These are phyloP conservation scores for Pocillopora verrucosa DNA, from an alignment of 64 coral and sea anemone species.

Conservation along the genomic window DNA sequence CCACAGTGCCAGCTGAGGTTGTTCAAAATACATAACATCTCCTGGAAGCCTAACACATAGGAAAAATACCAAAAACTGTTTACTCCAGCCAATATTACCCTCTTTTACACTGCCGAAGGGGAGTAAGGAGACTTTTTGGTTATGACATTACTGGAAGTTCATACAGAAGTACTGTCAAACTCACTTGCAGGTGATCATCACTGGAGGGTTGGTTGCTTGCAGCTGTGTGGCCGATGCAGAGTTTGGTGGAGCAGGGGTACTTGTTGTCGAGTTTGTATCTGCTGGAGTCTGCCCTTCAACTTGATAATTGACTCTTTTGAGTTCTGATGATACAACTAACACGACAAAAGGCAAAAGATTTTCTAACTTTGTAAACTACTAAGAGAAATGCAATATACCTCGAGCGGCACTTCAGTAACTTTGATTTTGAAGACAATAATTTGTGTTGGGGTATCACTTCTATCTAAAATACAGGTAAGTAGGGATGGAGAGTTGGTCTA, in stretches of 20 bases:
- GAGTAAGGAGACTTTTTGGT: neutral
- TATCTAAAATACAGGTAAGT: no score
- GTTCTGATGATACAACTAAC: conserved; percentile 81
- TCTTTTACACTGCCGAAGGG: neutral
- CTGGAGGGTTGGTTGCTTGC: conserved; percentile 50
- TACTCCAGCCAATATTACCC: neutral
- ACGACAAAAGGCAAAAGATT: neutral
- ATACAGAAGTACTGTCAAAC: neutral
- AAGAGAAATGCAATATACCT: no score
- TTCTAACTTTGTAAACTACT: no score
- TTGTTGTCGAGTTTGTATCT: conserved; percentile 53
- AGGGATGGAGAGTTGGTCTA: no score
- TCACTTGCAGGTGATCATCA: conserved; percentile 69
- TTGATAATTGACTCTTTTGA: conserved; percentile 73
- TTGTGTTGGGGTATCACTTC: no score
- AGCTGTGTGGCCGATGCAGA: conserved; percentile 63
- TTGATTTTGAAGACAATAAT: no score
- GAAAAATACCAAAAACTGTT: neutral
- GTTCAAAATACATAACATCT: conserved; percentile 86
- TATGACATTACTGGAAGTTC: neutral
- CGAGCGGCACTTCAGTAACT: no score
- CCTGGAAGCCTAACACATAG: conserved; percentile 53
- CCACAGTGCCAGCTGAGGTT: conserved; percentile 86
- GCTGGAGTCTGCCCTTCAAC: conserved; percentile 40
- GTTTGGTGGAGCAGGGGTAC: conserved; percentile 45